Base-by-base conservation (phyloP, 2,888 invertebrate species). In the Tinea pellionella region DNA sequence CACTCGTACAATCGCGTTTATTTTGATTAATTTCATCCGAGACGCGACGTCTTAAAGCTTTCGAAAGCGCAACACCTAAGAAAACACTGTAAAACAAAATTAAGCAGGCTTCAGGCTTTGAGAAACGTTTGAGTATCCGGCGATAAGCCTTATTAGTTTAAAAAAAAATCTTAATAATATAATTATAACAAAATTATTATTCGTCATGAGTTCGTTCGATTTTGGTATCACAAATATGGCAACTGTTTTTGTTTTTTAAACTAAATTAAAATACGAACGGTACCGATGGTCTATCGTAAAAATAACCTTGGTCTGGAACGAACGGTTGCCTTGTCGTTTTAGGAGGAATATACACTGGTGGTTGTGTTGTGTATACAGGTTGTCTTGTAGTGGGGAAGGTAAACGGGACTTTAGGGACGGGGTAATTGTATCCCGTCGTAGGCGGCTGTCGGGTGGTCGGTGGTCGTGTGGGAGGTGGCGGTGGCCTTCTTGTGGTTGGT, bases 141-240 rank as follows among this genome's bases (percentile, higher is more conserved):
- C n/a, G n/a, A n/a, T n/a, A n/a, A n/a, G n/a, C n/a, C n/a, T n/a
- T n/a, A n/a, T n/a, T n/a, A n/a, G n/a, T n/a, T n/a, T n/a, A n/a
- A 24, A 24, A 24, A 24, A 24, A 2, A 24, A 24, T 24, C 24
- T 24, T 24, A 24, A 6, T 24, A 24, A 24, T 24, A 24, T 24
- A 24, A 24, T 24, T 24, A 24, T 6, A 24, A 47, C 6, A 15
- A 47, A 47, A 47, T 30, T 30, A 30, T 13, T 15, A 47, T 47
- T 47, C 15, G 47, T 47, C 13, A 47, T 2, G 9, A 47, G 15
- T 47, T 47, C 47, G 47, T 47, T 29, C 58, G 59, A 59, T 61
- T 84, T 84, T 84, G 83, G 82, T 84, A 86, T 86, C 83, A 85
- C 82, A 82, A 42, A 78, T 80, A 82, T 79, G 80, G 80, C 80